These are phyloP conservation scores for Drosophila trapezifrons DNA, from an alignment of 1,140 invertebrate genomes.

Conservation along the genomic window DNA sequence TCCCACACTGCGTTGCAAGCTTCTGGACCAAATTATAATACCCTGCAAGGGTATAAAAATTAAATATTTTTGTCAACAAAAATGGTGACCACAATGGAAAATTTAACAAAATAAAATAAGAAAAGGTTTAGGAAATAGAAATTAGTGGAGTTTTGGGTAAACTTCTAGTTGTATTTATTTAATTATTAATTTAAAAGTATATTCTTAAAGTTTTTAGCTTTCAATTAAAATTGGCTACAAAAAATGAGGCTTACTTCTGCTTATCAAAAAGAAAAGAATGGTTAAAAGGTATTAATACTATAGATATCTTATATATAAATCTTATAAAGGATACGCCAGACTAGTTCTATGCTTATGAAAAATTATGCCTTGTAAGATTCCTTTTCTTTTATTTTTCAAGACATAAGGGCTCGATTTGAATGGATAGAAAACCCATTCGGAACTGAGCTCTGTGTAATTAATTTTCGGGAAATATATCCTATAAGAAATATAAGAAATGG, in stretches of 20 bases:
- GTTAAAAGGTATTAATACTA: not conserved
- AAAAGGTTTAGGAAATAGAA: too few species aligned
- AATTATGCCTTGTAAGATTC: not conserved
- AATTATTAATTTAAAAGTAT: too few species aligned
- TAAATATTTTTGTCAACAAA: too few species aligned
- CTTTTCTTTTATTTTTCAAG: not conserved
- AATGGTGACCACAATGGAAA: too few species aligned
- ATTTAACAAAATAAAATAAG: not conserved
- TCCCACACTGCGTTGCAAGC: too few species aligned
- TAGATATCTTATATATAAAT: not conserved
- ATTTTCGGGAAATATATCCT: conserved; percentile 10
- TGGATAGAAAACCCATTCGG: not conserved
- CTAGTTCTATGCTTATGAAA: not conserved
- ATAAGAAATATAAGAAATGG: conserved; percentile 14
- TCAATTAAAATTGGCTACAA: too few species aligned
- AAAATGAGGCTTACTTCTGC: too few species aligned
- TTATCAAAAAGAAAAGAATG: not conserved
- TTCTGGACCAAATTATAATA: too few species aligned
- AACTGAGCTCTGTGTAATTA: conserved; percentile 3
- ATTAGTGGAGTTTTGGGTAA: too few species aligned
- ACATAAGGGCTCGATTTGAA: not conserved
- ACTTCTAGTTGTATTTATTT: too few species aligned
- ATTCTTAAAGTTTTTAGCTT: too few species aligned
- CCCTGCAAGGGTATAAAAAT: too few species aligned
- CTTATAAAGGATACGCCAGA: not conserved